Evolutionary conservation across 2,888 invertebrate species (phyloP).

Genomic region (Sarcophaga carnaria): DNA sequence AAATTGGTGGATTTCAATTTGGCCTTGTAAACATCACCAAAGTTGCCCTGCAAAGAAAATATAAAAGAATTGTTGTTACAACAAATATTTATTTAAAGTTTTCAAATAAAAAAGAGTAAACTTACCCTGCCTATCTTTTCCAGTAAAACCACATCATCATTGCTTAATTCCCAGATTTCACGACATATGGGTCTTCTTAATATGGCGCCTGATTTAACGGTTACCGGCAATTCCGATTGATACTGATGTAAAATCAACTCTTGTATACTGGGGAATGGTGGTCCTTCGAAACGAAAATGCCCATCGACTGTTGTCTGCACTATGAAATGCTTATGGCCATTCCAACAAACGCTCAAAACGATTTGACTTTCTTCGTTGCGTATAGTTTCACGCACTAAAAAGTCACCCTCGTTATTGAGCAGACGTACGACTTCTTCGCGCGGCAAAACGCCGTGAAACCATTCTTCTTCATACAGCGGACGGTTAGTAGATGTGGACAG

Average conservation of each 20-base stretch:
- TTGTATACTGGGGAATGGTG: constrained; percentile 95
- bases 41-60: constrained; percentile 89
- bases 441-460: constrained; percentile 98
- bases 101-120: constrained; percentile 52
- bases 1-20: constrained; percentile 90
- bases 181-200: constrained; percentile 92
- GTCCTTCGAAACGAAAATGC: constrained; percentile 96
- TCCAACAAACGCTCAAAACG: constrained; percentile 97
- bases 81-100: too few species aligned
- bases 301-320: constrained; percentile 97
- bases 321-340: constrained; percentile 98
- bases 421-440: constrained; percentile 97
- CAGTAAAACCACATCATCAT: constrained; percentile 94
- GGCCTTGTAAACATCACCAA: constrained; percentile 98
- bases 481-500: constrained; percentile 84
- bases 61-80: neutral
- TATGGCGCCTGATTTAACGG: constrained; percentile 95
- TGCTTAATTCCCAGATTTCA: constrained; percentile 97
- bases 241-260: constrained; percentile 95
- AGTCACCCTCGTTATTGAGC: constrained; percentile 95
- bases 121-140: constrained; percentile 97
- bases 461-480: constrained; percentile 93
- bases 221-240: constrained; percentile 93
- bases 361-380: constrained; percentile 95
- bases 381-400: constrained; percentile 95